Conservation (phyloP, 2,888 invertebrate species). For the Chrysolina oricalcia region DNA sequence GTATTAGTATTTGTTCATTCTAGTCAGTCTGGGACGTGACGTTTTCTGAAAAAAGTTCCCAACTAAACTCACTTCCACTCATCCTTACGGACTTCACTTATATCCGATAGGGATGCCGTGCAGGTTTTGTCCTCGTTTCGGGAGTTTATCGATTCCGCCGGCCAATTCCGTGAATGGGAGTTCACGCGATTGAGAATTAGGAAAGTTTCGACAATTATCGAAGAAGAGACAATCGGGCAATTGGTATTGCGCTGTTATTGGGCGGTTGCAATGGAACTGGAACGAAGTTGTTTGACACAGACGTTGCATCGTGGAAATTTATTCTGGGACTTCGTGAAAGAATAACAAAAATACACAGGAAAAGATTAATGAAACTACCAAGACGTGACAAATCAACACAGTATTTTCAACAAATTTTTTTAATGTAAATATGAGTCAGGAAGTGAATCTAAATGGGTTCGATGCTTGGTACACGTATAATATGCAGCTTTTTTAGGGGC, state of each 20-base stretch:
- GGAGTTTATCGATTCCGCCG: slow-evolving; percentile 42
- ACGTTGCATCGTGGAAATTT: too few species aligned
- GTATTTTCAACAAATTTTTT: too few species aligned
- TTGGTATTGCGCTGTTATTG: slow-evolving; percentile 4
- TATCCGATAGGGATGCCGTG: slow-evolving; percentile 43
- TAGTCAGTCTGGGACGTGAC: slow-evolving; percentile 43
- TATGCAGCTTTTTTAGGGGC: too few species aligned
- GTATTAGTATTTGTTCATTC: slow-evolving; percentile 47
- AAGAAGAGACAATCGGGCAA: not conserved
- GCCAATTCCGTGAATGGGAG: slow-evolving; percentile 41
- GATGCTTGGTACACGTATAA: too few species aligned
- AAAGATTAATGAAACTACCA: too few species aligned
- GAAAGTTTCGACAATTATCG: slow-evolving; percentile 14
- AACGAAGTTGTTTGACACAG: not conserved
- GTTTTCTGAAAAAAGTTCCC: slow-evolving; percentile 42
- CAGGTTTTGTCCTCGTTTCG: slow-evolving; percentile 46
- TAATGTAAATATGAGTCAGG: too few species aligned
- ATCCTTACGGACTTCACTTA: slow-evolving; percentile 45
- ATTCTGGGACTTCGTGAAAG: too few species aligned
- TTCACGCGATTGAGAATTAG: slow-evolving; percentile 32
- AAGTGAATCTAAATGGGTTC: too few species aligned
- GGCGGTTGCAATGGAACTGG: not conserved
- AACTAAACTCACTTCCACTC: slow-evolving; percentile 44
- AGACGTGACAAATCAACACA: too few species aligned
- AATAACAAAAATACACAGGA: too few species aligned